A percentile compares a stretch with the other conserved stretches of the same genome.
Evolutionary conservation across 2,797 vertebrate species (phyloP).

Genomic region (Dromococcyx pavoninus): DNA sequence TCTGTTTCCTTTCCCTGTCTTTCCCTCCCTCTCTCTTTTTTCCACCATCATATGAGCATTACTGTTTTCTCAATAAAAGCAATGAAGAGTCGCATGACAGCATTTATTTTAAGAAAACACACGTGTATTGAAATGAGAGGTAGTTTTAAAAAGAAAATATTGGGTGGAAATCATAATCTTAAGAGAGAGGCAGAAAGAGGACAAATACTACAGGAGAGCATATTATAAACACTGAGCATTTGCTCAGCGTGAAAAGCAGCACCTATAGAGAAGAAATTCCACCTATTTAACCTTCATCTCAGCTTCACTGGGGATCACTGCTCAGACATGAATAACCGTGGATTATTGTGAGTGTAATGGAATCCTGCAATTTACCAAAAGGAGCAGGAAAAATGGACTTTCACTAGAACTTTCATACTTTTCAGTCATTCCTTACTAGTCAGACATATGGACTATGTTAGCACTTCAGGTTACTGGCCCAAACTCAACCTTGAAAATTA

Average conservation of each 20-base stretch:
- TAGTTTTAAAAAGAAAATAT: conserved; percentile 6
- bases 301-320: conserved; percentile 21
- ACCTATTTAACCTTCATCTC: conserved; percentile 7
- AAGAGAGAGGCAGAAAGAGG: background rate
- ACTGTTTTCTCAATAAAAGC: conserved; percentile 66
- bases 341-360: conserved; percentile 59
- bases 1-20: conserved; percentile 62
- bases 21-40: conserved; percentile 59
- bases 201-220: background rate
- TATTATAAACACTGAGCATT: background rate
- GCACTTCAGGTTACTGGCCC: conserved; percentile 60
- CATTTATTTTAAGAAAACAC: conserved; percentile 53
- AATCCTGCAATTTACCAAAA: conserved; percentile 66
- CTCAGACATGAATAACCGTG: conserved; percentile 33
- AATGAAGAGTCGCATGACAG: background rate
- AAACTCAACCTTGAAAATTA: conserved; percentile 64
- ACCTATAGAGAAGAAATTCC: conserved; percentile 27
- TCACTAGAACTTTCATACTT: conserved; percentile 46
- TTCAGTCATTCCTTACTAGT: conserved; percentile 47
- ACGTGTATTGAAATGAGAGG: background rate
- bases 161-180: background rate
- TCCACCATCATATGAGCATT: background rate
- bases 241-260: background rate
- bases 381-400: conserved; percentile 66
- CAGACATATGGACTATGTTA: conserved; percentile 73